Percentiles rank a stretch among this genome's conserved stretches.
These are phyloP conservation scores for Apolygus lucorum DNA, from an alignment of 1,140 invertebrate species.

Conservation along the genomic window DNA sequence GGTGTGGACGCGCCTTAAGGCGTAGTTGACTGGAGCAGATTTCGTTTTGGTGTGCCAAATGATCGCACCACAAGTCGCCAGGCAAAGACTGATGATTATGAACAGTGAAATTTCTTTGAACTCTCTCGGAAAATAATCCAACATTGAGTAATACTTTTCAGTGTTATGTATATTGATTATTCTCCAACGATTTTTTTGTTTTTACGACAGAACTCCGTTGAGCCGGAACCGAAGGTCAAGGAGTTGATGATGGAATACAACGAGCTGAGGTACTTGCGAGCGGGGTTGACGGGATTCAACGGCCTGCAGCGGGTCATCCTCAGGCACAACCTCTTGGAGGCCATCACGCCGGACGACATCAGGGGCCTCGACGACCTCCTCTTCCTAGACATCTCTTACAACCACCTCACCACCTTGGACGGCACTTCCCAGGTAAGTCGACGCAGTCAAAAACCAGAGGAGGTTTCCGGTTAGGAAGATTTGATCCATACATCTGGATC, in stretches of 20 bases:
- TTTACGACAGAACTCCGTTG: constrained; percentile 56
- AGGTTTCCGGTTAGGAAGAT: too few species aligned
- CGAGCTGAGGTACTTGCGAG: constrained; percentile 55
- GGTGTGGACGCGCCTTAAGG: too few species aligned
- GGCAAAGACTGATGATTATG: too few species aligned
- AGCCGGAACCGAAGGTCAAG: constrained; percentile 55
- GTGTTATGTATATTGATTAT: not conserved
- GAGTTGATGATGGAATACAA: constrained; percentile 66
- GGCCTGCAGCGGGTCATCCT: constrained; percentile 60
- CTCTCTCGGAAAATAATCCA: too few species aligned
- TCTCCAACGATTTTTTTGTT: constrained; percentile 25
- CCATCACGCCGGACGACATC: constrained; percentile 61
- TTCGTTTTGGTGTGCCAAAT: too few species aligned
- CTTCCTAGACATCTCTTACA: constrained; percentile 64
- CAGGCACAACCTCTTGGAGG: constrained; percentile 60
- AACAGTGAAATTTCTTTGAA: too few species aligned
- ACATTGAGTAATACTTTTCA: not conserved
- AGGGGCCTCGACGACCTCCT: constrained; percentile 60
- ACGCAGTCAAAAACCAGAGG: too few species aligned
- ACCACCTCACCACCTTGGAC: constrained; percentile 61
- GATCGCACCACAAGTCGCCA: too few species aligned
- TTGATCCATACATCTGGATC: too few species aligned
- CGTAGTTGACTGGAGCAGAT: too few species aligned
- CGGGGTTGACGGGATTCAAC: constrained; percentile 59
- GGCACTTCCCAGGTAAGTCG: constrained; percentile 73